Percentiles rank a stretch among this genome's conserved stretches.
Evolutionary conservation across 2,113 vertebrate genomes (phyloP).

Genomic region (Daphoenositta chrysoptera): DNA sequence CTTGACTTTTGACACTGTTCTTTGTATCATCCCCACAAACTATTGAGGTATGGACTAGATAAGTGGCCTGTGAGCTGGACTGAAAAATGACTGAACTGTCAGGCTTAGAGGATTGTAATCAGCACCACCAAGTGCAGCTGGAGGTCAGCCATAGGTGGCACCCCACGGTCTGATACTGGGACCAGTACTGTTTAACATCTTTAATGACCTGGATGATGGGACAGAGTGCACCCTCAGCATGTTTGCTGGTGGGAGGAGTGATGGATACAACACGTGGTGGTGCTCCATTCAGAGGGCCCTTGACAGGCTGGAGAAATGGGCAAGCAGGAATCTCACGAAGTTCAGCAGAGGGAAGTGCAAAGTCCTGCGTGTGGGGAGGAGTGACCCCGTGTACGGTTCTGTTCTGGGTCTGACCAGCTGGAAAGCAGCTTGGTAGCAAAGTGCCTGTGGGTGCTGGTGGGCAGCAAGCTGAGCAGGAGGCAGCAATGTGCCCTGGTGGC

Average conservation of each 20-base stretch:
- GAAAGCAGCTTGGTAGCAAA: neutral
- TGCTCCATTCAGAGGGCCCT: neutral
- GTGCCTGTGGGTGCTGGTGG: neutral
- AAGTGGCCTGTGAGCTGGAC: neutral
- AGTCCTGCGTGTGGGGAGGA: neutral
- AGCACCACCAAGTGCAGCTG: neutral
- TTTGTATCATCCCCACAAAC: neutral
- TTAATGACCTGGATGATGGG: neutral
- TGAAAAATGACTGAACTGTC: neutral
- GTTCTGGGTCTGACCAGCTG: neutral
- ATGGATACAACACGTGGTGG: neutral
- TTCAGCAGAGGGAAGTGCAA: neutral
- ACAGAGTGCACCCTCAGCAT: neutral
- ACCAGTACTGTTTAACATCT: neutral
- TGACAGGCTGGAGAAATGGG: neutral
- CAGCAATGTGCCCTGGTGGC: neutral
- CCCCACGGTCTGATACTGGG: rapidly evolving
- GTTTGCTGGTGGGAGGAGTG: neutral
- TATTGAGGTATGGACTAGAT: neutral
- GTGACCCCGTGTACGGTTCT: neutral
- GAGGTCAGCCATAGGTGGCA: neutral
- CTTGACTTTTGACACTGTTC: neutral
- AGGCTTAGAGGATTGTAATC: neutral
- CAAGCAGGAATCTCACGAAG: neutral
- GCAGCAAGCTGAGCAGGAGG: neutral